Conservation (phyloP, 2,113 vertebrate genomes). For the Alouatta palliata region DNA sequence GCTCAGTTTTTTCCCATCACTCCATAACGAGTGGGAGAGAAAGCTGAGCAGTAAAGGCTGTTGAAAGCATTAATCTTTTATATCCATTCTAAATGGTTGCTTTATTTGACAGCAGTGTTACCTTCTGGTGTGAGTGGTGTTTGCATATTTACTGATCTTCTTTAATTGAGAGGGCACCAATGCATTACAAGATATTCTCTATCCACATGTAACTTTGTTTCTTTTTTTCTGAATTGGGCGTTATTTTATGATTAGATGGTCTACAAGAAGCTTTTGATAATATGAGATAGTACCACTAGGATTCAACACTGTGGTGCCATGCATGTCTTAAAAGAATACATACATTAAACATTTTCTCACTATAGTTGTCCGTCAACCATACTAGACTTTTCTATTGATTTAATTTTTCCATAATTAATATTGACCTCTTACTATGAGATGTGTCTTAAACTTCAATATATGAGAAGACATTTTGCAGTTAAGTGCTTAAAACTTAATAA, state of each 20-base stretch:
- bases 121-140: background rate
- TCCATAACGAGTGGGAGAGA: background rate
- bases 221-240: conserved; percentile 19
- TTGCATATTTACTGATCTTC: conserved; percentile 59
- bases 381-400: background rate
- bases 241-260: conserved; percentile 10
- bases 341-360: background rate
- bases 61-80: conserved; percentile 28
- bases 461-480: background rate
- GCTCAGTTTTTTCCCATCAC: background rate
- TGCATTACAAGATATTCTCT: conserved; percentile 37
- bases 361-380: background rate
- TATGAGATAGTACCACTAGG: background rate
- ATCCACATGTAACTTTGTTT: background rate
- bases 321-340: background rate
- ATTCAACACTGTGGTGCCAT: background rate
- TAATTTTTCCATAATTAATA: background rate
- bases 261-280: background rate
- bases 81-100: background rate
- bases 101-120: conserved; percentile 55
- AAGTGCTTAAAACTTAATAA: background rate
- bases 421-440: background rate
- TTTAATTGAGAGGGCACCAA: conserved; percentile 61
- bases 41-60: background rate
- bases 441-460: background rate